Evolutionary conservation across 64 coral and sea anemone species (phyloP), one percentile per base, ranked within the genome.

Genomic region (Porites lutea): DNA sequence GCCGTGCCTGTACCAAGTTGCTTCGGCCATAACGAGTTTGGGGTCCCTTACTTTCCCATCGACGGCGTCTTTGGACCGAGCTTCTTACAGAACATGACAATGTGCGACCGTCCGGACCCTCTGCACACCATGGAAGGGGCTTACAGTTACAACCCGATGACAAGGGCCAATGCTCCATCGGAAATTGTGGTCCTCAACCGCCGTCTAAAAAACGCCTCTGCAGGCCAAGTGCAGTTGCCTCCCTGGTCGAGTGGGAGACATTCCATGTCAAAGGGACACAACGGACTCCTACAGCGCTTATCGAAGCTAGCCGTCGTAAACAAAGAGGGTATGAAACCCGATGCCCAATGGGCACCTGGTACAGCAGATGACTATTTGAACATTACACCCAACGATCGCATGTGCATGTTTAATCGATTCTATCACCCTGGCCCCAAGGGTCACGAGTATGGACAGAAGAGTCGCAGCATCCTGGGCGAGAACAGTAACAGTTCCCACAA

Each of bases 121-220:
- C 13, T 73, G 2, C 71, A 73, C 71, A 45, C 10, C 8, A 13
- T 47, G 11, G 71, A 73, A 46, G 43, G 43, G 13, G 16, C 66
- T 4, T 73, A 73, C 71, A 73, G 71, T 27, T 73, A 73, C 43
- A 73, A 73, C 8, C 71, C 71, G 3, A 73, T 73, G 71, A 46
- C 71, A 5, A 73, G 71, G 13, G 2, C 27, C 4, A 73, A 73
- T 14, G 71, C 71, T 8, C 71, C 71, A 11, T 73, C 71, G 0
- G 71, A 73, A 45, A 73, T 73, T 11, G 23, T 73, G 6, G 27
- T 73, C 23, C 13, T 73, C 10, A 73, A 73, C 47, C 71, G 71
- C 6, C 71, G 27, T 46, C 43, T 73, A 12, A 45, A 2, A 44
- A 4, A 73, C 9, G 13, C 2, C 3, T 45, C 71, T 45, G 27